Base-by-base conservation (phyloP, 30 jellyfish, hydroid and myxozoan genomes). In the Cassiopea xamachana region DNA sequence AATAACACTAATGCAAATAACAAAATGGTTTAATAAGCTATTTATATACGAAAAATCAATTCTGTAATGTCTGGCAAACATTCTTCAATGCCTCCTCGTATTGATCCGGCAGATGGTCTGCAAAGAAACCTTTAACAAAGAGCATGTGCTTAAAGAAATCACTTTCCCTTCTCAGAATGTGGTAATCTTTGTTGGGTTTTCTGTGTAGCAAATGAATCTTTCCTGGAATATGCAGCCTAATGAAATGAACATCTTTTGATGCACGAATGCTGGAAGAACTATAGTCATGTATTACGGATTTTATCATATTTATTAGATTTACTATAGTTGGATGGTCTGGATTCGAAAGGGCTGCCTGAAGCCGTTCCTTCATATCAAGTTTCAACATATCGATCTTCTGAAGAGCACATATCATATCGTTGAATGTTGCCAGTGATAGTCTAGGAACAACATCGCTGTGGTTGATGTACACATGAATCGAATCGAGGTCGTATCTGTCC, bases 21-120 rank as follows among this genome's bases (percentile, higher is more conserved):
- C 39, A 6, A 59, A 59, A 7, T 59, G 69, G 14, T 59, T 7
- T 6, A 59, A 14, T 14, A 59, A 59, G 69, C 69, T 14, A 59
- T 59, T 59, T 14, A 59, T 6, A 59, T 59, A 59, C 13, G 69
- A 14, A 59, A 59, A 14, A 14, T 59, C 14, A 59, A 6, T 59
- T 59, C 69, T 59, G 39, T 46, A 75, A 75, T 8, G 69, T 7
- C 58, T 64, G 71, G 50, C 82, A 81, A 47, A 81, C 50, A 81
- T 27, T 81, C 16, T 68, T 69, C 73, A 84, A 84, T 14, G 92
- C 92, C 46, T 69, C 44, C 69, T 84, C 92, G 60, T 84, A 84
- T 73, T 84, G 92, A 44, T 84, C 92, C 0, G 92, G 85, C 46
- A 84, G 69, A 70, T 86, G 93, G 69, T 86, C 93, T 43, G 93